These are phyloP conservation scores for Sycobia sp. DNA, from an alignment of 1,140 invertebrate species.

Conservation along the genomic window DNA sequence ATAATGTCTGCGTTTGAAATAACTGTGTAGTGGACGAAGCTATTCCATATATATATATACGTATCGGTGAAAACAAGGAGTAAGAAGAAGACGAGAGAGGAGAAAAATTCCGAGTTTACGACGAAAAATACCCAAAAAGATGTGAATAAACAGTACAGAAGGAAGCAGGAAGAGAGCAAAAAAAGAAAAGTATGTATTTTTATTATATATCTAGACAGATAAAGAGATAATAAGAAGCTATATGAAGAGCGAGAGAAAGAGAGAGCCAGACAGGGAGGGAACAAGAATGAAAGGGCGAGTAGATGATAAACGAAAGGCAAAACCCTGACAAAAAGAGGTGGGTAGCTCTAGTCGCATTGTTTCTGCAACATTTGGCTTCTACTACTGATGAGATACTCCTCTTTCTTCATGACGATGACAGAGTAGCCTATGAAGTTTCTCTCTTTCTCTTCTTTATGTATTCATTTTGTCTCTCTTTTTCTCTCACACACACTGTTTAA, in stretches of 20 bases:
- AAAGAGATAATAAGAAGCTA: constrained; percentile 28
- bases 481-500: neutral
- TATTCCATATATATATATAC: no score
- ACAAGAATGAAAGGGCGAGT: neutral
- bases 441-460: neutral
- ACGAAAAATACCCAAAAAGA: no score
- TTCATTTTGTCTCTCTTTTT: neutral
- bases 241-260: neutral
- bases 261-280: neutral
- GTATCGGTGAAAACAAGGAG: no score
- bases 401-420: constrained; percentile 7
- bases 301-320: constrained; percentile 4
- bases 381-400: constrained; percentile 23
- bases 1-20: no score
- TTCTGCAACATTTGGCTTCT: constrained; percentile 34
- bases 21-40: no score
- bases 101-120: no score
- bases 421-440: constrained; percentile 23
- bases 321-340: neutral
- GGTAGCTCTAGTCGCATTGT: constrained; percentile 13
- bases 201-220: constrained; percentile 31
- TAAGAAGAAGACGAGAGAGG: no score
- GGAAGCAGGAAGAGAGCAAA: constrained; percentile 18
- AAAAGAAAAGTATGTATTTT: constrained; percentile 32
- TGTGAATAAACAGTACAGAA: no score